Conservation (phyloP, 1,140 invertebrate genomes). For the Diorhabda carinulata region DNA sequence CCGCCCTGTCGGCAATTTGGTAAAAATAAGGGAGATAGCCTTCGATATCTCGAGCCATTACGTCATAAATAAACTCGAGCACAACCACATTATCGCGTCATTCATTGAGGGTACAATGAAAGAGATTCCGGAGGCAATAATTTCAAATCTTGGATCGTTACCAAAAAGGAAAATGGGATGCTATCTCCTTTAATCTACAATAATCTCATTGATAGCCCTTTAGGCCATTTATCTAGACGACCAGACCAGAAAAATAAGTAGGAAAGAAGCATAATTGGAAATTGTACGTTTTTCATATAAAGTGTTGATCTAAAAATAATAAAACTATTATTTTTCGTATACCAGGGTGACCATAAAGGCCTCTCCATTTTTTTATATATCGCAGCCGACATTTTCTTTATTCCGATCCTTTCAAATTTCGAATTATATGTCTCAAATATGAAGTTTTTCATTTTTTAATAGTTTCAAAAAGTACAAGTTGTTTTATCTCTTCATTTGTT, state of each 20-base stretch:
- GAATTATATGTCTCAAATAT: too few relatives aligned
- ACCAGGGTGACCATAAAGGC: too few relatives aligned
- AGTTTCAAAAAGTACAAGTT: too few relatives aligned
- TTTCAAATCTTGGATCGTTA: slow-evolving; percentile 2
- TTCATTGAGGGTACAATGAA: neutral
- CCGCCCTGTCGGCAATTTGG: neutral
- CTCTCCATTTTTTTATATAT: too few relatives aligned
- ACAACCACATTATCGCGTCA: slow-evolving; percentile 1
- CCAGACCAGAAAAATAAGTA: neutral
- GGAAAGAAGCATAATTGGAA: neutral
- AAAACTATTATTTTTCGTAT: too few relatives aligned
- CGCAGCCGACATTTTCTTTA: too few relatives aligned
- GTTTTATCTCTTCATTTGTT: too few relatives aligned
- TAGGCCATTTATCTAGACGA: neutral
- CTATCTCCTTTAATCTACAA: slow-evolving; percentile 2
- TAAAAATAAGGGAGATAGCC: neutral
- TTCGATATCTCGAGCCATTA: neutral
- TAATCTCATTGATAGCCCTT: neutral
- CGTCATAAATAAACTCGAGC: slow-evolving; percentile 2
- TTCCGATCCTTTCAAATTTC: too few relatives aligned
- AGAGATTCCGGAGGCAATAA: neutral
- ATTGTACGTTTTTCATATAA: neutral
- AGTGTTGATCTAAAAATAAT: neutral
- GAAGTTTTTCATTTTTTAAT: too few relatives aligned
- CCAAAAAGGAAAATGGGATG: neutral